These are phyloP conservation scores for Hirundo rustica DNA, from an alignment of 2,797 vertebrate genomes.

Conservation along the genomic window DNA sequence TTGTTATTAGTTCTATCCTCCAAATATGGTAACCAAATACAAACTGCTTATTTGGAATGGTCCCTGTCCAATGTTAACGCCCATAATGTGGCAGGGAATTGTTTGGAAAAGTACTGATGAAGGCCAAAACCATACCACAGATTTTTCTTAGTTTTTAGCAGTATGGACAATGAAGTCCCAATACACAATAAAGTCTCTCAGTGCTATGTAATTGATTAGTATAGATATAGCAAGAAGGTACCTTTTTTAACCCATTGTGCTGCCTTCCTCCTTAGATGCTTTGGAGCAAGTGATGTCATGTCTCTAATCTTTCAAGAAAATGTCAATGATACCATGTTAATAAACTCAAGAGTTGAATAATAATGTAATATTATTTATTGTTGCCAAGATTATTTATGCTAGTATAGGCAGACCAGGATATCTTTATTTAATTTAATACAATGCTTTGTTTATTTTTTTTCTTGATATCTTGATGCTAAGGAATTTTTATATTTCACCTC, in stretches of 20 bases:
- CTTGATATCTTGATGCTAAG: neutral
- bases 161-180: neutral
- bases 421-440: neutral
- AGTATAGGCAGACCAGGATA: neutral
- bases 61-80: neutral
- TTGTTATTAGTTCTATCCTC: neutral
- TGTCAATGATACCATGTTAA: neutral
- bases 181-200: neutral
- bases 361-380: neutral
- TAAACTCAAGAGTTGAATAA: neutral
- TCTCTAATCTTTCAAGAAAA: neutral
- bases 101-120: neutral
- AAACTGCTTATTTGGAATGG: neutral
- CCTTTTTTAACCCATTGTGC: neutral
- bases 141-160: neutral
- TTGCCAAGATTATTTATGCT: neutral
- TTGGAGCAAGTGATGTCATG: neutral
- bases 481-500: neutral
- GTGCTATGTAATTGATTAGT: neutral
- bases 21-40: neutral
- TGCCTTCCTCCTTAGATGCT: neutral
- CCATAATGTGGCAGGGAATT: neutral
- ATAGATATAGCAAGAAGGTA: neutral
- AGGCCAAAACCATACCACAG: neutral
- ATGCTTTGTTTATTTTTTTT: neutral